Evolutionary conservation across 2,113 vertebrate species (phyloP).

Genomic region (Bucco capensis): DNA sequence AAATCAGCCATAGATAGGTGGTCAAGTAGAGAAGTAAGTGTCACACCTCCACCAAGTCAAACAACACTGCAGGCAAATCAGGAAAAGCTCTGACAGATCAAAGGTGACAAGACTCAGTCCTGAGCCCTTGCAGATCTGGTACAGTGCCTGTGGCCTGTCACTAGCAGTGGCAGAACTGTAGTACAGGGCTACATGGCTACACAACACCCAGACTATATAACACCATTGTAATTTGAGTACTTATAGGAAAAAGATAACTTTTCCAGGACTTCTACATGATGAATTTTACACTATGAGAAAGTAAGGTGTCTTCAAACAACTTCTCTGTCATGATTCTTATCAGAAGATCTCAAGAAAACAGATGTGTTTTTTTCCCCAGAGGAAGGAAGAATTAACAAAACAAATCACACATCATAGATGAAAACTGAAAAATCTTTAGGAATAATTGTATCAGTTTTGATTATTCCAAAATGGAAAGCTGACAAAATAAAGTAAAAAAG

Average conservation of each 20-base stretch:
- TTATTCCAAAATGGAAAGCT: neutral
- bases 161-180: neutral
- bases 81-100: neutral
- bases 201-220: fast-evolving
- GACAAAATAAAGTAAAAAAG: neutral
- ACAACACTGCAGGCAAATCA: neutral
- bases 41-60: neutral
- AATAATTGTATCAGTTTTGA: neutral
- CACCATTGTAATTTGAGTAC: neutral
- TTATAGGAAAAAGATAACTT: neutral
- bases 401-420: neutral
- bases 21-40: neutral
- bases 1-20: neutral
- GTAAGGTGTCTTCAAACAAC: neutral
- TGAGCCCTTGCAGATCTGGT: neutral
- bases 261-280: neutral
- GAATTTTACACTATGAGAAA: neutral
- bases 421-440: neutral
- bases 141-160: neutral
- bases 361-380: neutral
- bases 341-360: neutral
- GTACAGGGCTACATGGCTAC: neutral
- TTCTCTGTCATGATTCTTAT: neutral
- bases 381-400: neutral
- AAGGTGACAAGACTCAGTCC: neutral